These are phyloP conservation scores for Proteles cristata DNA, from an alignment of 2,113 vertebrate species.

Conservation along the genomic window DNA sequence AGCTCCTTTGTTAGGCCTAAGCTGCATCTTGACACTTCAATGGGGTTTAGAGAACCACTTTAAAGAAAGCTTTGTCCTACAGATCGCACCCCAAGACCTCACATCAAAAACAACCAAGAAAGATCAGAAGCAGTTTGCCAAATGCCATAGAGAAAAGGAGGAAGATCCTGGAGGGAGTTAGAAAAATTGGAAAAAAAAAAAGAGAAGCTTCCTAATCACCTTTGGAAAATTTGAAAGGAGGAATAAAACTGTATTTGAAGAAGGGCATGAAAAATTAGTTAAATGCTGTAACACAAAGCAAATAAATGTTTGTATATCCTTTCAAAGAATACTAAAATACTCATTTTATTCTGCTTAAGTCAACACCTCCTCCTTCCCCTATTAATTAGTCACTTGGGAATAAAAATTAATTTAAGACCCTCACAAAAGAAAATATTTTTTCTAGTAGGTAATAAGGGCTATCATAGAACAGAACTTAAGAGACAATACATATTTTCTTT, in stretches of 20 bases:
- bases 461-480: slow-evolving; percentile 36
- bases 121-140: slow-evolving; percentile 85
- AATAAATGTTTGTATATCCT: slow-evolving; percentile 70
- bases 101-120: slow-evolving; percentile 87
- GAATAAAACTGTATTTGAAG: slow-evolving; percentile 59
- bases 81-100: slow-evolving; percentile 87
- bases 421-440: not conserved
- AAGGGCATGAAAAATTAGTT: slow-evolving; percentile 60
- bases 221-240: slow-evolving; percentile 67
- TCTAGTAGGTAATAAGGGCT: slow-evolving; percentile 5
- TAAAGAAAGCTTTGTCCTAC: slow-evolving; percentile 89
- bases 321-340: slow-evolving; percentile 50
- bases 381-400: slow-evolving; percentile 12
- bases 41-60: slow-evolving; percentile 87
- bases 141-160: slow-evolving; percentile 58
- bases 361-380: not conserved
- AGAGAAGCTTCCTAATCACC: slow-evolving; percentile 47
- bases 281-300: slow-evolving; percentile 64
- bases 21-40: slow-evolving; percentile 90
- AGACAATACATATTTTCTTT: slow-evolving; percentile 46
- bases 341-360: slow-evolving; percentile 60
- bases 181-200: slow-evolving; percentile 59
- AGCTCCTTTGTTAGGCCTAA: slow-evolving; percentile 86
- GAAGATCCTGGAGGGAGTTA: slow-evolving; percentile 48
- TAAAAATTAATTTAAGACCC: slow-evolving; percentile 33